Evolutionary conservation across 2,888 invertebrate species (phyloP).

Genomic region (Slavum lentiscoides): DNA sequence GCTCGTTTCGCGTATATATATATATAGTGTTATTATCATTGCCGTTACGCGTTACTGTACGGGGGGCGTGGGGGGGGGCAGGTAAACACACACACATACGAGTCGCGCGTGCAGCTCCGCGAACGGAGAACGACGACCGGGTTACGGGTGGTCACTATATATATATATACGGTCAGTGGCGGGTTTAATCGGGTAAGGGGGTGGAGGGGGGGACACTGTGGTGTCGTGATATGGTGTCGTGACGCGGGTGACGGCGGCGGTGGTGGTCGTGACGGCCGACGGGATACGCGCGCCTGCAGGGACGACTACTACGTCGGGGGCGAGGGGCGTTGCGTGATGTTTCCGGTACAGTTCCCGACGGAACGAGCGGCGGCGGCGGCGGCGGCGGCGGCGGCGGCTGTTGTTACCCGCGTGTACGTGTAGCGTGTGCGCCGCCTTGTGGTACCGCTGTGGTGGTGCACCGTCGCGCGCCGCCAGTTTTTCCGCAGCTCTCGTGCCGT

Average conservation of each 20-base stretch:
- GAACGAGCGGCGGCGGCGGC: conserved; percentile 32
- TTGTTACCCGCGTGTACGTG: conserved; percentile 46
- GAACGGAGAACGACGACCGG: too few species aligned
- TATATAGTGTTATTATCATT: too few species aligned
- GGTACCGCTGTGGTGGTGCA: neutral
- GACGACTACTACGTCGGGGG: neutral
- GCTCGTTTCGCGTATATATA: too few species aligned
- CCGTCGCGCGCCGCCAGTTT: conserved; percentile 33
- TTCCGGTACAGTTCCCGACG: conserved; percentile 48
- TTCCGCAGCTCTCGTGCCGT: conserved; percentile 43
- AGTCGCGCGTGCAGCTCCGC: too few species aligned
- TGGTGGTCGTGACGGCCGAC: neutral
- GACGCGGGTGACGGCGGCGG: neutral
- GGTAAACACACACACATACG: too few species aligned
- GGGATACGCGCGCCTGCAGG: neutral
- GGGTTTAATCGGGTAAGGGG: too few species aligned
- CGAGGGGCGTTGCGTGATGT: conserved; percentile 39
- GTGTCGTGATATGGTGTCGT: too few species aligned
- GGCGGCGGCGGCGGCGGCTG: neutral
- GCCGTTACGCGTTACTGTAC: too few species aligned
- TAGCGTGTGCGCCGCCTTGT: neutral
- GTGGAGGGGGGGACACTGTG: too few species aligned
- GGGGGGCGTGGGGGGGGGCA: too few species aligned
- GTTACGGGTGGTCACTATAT: too few species aligned
- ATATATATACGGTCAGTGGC: too few species aligned